Conservation (phyloP, 2,113 vertebrate genomes). For the Menura novaehollandiae region DNA sequence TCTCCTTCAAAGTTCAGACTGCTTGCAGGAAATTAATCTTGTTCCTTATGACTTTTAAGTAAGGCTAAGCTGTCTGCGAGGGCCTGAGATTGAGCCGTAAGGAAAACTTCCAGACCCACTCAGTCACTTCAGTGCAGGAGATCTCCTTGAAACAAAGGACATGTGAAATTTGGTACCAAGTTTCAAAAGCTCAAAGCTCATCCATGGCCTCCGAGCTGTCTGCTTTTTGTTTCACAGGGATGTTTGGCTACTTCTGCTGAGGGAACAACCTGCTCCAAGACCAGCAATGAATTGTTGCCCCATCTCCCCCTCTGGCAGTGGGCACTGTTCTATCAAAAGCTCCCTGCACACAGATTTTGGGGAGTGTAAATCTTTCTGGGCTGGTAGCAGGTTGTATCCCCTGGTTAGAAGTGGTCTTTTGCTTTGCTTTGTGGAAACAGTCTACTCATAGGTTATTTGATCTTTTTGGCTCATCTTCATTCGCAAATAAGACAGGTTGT, state of each 20-base stretch:
- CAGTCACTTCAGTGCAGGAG: not conserved
- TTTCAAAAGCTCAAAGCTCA: not conserved
- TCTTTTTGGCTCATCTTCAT: not conserved
- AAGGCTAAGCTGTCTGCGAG: not conserved
- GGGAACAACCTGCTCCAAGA: not conserved
- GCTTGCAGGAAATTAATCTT: not conserved
- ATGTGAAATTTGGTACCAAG: not conserved
- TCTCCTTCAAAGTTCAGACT: constrained; percentile 11
- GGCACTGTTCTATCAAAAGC: not conserved
- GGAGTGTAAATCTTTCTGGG: not conserved
- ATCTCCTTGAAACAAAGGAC: not conserved
- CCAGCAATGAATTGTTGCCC: accelerated
- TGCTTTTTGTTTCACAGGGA: not conserved
- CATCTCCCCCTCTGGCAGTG: not conserved
- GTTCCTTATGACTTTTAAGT: not conserved
- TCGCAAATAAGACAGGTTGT: not conserved
- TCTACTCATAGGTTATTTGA: not conserved
- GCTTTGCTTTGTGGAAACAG: not conserved
- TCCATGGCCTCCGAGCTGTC: not conserved
- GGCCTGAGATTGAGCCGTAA: not conserved
- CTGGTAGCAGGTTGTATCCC: not conserved
- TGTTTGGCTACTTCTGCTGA: not conserved
- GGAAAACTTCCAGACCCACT: not conserved
- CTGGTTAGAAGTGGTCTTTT: not conserved
- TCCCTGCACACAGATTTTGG: not conserved